phyloP scores from a whole-genome alignment of 2,113 vertebrate genomes.

The Arenaria interpres region DNA sequence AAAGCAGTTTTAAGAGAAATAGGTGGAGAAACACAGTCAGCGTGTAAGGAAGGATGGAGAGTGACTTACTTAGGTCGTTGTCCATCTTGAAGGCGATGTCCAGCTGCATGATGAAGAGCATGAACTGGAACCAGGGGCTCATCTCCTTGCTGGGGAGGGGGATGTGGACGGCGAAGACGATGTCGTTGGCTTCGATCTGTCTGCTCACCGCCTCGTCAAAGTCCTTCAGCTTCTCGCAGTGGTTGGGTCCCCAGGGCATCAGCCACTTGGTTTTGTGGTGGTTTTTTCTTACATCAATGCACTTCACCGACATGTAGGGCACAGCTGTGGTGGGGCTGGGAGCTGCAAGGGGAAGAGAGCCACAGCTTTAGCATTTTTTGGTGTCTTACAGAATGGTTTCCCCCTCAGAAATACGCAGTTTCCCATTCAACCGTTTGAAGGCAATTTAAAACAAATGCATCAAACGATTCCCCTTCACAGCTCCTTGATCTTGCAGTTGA shows the following conservation, averaged over 20 bases:
- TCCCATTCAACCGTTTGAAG: background rate
- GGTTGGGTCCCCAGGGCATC: slow-evolving; percentile 90
- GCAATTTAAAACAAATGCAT: background rate
- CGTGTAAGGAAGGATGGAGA: accelerated
- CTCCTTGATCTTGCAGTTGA: background rate
- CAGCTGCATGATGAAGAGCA: slow-evolving; percentile 93
- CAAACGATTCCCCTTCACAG: background rate
- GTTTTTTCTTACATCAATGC: slow-evolving; percentile 85
- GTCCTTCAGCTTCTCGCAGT: slow-evolving; percentile 86
- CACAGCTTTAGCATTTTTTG: background rate
- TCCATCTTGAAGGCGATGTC: slow-evolving; percentile 92
- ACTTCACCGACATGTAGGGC: slow-evolving; percentile 87
- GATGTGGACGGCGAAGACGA: slow-evolving; percentile 92
- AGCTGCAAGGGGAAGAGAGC: slow-evolving; percentile 71
- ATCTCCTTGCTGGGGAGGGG: slow-evolving; percentile 89
- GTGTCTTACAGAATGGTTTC: background rate
- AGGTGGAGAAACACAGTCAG: accelerated
- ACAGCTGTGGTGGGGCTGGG: slow-evolving; percentile 89
- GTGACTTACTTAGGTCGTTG: slow-evolving; percentile 92
- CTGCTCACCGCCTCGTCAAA: slow-evolving; percentile 88
- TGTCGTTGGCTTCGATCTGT: slow-evolving; percentile 92
- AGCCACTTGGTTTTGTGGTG: slow-evolving; percentile 87
- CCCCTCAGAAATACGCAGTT: background rate
- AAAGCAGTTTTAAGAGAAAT: too few relatives aligned
- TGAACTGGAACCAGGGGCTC: slow-evolving; percentile 99